A percentile compares a stretch with the other conserved stretches of the same genome.
Conservation (phyloP, 2,113 vertebrate species). For the Catharus minimus region DNA sequence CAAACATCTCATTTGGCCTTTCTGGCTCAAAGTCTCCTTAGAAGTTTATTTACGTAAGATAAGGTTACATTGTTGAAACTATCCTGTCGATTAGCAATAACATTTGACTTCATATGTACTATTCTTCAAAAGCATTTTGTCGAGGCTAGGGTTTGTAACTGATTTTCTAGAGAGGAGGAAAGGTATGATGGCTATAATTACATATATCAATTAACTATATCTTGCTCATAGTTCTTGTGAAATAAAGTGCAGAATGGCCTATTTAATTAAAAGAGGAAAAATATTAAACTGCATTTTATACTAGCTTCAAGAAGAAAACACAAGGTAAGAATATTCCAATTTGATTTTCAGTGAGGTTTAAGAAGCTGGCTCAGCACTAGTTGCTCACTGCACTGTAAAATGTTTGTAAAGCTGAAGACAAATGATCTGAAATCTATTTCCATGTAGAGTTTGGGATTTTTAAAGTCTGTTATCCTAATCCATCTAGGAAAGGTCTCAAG, state of each 20-base stretch:
- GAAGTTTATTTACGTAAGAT: constrained; percentile 19
- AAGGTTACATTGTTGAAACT: constrained; percentile 7
- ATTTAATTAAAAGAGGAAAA: not conserved
- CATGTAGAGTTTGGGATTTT: accelerated
- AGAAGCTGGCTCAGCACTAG: not conserved
- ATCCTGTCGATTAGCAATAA: constrained; percentile 35
- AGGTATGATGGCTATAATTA: not conserved
- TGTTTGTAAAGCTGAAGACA: not conserved
- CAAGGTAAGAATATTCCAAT: not conserved
- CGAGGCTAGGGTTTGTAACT: not conserved
- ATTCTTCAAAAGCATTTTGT: constrained; percentile 12
- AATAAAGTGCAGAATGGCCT: not conserved
- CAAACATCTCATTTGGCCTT: constrained; percentile 11
- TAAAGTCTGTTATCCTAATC: not conserved
- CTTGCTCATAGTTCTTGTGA: not conserved
- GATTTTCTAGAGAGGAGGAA: not conserved
- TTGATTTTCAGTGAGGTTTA: not conserved
- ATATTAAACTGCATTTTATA: not conserved
- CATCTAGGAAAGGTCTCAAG: not conserved
- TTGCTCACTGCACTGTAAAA: not conserved
- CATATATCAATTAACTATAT: not conserved
- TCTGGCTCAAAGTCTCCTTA: constrained; percentile 3
- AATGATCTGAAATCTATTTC: not conserved
- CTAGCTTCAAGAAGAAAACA: not conserved
- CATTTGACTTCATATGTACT: constrained; percentile 12